Evolutionary conservation across 1,140 invertebrate genomes (phyloP).

Genomic region (Antheraea mylitta): DNA sequence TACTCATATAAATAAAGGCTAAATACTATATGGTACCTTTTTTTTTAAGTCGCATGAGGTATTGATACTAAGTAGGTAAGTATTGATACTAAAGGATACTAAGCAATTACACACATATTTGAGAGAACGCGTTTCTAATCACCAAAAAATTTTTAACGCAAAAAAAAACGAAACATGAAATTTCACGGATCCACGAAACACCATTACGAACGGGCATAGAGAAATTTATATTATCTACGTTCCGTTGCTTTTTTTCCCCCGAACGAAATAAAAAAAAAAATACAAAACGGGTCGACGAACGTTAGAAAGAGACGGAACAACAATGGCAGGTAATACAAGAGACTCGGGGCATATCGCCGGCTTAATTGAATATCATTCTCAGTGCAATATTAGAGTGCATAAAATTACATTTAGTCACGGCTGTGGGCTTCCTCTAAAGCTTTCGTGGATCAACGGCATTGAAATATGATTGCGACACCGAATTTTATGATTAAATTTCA

Average conservation of each 20-base stretch:
- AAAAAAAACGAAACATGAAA: neutral
- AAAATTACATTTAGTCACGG: conserved; percentile 22
- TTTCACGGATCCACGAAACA: neutral
- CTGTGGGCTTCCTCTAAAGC: neutral
- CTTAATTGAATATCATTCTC: conserved; percentile 24
- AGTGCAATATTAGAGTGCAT: conserved; percentile 20
- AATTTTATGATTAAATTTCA: neutral
- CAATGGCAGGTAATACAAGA: conserved; percentile 21
- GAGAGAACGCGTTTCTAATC: neutral
- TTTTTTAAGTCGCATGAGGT: neutral
- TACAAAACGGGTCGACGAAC: conserved; percentile 18
- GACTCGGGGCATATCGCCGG: conserved; percentile 10
- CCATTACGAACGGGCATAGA: conserved; percentile 3
- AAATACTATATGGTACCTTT: neutral
- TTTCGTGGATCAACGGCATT: conserved; percentile 5
- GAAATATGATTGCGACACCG: neutral
- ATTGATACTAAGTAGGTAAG: neutral
- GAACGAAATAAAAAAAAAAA: neutral
- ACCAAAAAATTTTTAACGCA: neutral
- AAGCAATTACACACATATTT: neutral
- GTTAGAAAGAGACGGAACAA: conserved; percentile 17
- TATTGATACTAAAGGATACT: neutral
- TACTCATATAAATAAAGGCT: too few relatives aligned
- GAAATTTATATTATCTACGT: conserved; percentile 1
- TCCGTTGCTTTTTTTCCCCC: neutral